These are phyloP conservation scores for Dolichallabes microphthalmus DNA, from an alignment of 2,113 vertebrate genomes.

Conservation along the genomic window DNA sequence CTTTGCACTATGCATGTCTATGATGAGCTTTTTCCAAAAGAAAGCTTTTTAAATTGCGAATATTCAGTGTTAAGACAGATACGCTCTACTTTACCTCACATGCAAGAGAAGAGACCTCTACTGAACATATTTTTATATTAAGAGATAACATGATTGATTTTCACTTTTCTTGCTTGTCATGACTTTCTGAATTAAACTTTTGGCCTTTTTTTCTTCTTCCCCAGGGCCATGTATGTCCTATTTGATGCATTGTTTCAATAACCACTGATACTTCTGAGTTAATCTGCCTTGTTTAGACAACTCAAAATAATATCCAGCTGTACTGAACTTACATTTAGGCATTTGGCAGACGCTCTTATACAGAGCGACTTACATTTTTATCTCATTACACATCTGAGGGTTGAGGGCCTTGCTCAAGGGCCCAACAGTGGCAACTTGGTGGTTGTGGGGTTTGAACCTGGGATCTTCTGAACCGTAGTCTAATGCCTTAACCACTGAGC, in stretches of 20 bases:
- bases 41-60: slow-evolving; percentile 22
- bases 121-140: slow-evolving; percentile 41
- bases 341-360: too few species aligned
- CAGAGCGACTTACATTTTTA: too few species aligned
- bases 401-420: too few species aligned
- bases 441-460: too few species aligned
- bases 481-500: too few species aligned
- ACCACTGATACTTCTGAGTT: slow-evolving; percentile 19
- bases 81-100: slow-evolving; percentile 52
- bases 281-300: background rate
- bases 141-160: background rate
- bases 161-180: slow-evolving; percentile 15
- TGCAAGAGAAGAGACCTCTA: slow-evolving; percentile 47
- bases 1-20: slow-evolving; percentile 49
- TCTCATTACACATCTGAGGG: too few species aligned
- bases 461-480: too few species aligned
- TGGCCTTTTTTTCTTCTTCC: background rate
- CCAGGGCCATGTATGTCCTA: slow-evolving; percentile 12
- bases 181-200: slow-evolving; percentile 23
- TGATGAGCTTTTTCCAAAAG: slow-evolving; percentile 31
- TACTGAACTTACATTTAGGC: too few species aligned
- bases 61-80: slow-evolving; percentile 35
- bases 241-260: slow-evolving; percentile 14
- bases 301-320: slow-evolving; percentile 8
- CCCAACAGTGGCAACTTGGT: too few species aligned